A percentile compares a stretch with the other conserved stretches of the same genome.
phyloP scores from a whole-genome alignment of 2,888 invertebrate genomes.

The Diarsia dahlii region DNA sequence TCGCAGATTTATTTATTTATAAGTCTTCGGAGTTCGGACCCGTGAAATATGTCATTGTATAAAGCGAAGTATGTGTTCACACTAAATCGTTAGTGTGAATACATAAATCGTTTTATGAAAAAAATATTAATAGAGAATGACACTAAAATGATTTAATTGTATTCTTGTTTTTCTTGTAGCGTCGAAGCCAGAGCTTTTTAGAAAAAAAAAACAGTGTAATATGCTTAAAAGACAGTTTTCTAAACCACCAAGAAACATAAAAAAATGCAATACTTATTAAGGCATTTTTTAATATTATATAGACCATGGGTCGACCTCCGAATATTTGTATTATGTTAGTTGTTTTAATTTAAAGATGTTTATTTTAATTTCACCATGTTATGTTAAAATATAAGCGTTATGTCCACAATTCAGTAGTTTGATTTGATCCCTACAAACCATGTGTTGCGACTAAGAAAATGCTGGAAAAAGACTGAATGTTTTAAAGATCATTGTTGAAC shows the following conservation, averaged over 20 bases:
- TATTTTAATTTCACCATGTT: constrained; percentile 89
- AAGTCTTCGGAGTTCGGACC: constrained; percentile 58
- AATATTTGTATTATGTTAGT: constrained; percentile 84
- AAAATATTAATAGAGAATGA: not conserved
- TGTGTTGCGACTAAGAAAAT: not conserved
- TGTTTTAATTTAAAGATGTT: constrained; percentile 90
- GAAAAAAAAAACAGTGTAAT: not conserved
- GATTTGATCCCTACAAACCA: constrained; percentile 13
- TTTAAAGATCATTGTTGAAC: not conserved
- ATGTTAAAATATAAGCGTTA: constrained; percentile 90
- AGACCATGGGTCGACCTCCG: constrained; percentile 67
- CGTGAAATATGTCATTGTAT: constrained; percentile 23
- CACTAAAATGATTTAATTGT: not conserved
- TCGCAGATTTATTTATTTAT: constrained; percentile 67
- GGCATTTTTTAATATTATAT: constrained; percentile 11
- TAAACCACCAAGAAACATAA: not conserved
- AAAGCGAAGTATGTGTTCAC: constrained; percentile 1
- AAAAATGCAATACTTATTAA: not conserved
- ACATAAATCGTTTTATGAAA: not conserved
- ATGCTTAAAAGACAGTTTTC: not conserved
- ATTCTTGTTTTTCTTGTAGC: constrained; percentile 6
- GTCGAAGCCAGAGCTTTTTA: not conserved
- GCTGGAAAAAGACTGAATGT: not conserved
- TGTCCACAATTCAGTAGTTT: constrained; percentile 77
- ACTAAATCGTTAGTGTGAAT: not conserved